Percentiles rank a stretch among this genome's conserved stretches.
phyloP scores from a whole-genome alignment of 2,888 invertebrate genomes.

The Antitype chi region DNA sequence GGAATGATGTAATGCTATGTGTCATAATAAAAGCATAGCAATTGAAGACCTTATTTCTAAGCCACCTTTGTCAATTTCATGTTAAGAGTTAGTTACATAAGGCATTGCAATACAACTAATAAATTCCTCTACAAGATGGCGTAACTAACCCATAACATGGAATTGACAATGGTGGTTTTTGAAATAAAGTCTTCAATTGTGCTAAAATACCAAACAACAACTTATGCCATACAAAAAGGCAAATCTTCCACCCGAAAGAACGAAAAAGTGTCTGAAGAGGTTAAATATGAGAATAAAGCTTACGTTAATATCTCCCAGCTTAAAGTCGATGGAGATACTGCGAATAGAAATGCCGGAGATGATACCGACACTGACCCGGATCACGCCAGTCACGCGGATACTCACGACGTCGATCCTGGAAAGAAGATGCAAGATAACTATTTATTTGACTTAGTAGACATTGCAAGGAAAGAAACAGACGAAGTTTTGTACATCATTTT shows the following conservation, averaged over 20 bases:
- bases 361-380: constrained; percentile 72
- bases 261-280: not conserved
- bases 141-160: too few species aligned
- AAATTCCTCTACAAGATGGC: too few species aligned
- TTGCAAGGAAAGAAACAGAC: not conserved
- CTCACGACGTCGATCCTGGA: constrained; percentile 72
- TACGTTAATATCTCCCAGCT: constrained; percentile 75
- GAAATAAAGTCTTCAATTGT: too few species aligned
- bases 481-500: too few species aligned
- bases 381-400: constrained; percentile 69
- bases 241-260: not conserved
- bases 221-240: not conserved
- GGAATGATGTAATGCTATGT: not conserved
- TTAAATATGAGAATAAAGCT: constrained; percentile 11
- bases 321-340: constrained; percentile 70
- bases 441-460: not conserved
- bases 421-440: not conserved
- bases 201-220: not conserved
- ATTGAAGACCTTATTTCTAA: too few species aligned
- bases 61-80: too few species aligned
- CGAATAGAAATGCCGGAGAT: constrained; percentile 77
- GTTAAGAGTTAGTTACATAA: too few species aligned
- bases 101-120: too few species aligned
- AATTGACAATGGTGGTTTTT: too few species aligned
- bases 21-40: not conserved